Evolutionary conservation across 2,113 vertebrate species (phyloP), one percentile per base, ranked within the genome.

Genomic region (Cathartes aura): DNA sequence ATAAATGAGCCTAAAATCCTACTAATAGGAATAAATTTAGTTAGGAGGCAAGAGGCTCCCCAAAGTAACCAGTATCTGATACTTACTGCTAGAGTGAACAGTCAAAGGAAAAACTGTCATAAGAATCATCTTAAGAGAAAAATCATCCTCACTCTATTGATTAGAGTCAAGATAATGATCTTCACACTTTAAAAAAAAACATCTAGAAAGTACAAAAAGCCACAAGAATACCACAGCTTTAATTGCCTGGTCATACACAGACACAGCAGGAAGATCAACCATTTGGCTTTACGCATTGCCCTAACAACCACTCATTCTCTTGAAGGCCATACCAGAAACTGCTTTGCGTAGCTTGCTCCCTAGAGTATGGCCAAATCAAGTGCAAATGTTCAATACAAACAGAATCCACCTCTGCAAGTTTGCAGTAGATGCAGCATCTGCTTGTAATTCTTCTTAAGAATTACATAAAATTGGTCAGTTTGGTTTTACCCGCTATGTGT

Each of bases 211-310:
- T 27, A 76, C 14, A 70, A 78, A 83, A 87, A 40, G 45, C 9
- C 55, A 29, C 40, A 87, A n/a, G 21, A 83, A 91, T 52, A 83
- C 2, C 10, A 64, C 40, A 91, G 23, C 22, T 67, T 91, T 80
- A 72, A 88, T 19, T 74, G 62, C 32, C 47, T 82, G 60, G 42
- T 75, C 64, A 56, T 29, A 89, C 12, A 74, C 15, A 90, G 50
- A 73, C 19, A 52, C 10, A n/a, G 21, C 38, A 86, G 6, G 30
- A 59, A 53, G n/a, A 71, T n/a, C 29, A 58, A 59, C 30, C 24
- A 43, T 52, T 48, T 70, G 34, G 26, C 48, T 67, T 78, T 43
- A 82, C 0, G 8, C 8, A 23, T 0, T n/a, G 7, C 8, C 48
- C 59, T 73, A 92, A 70, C 29, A 70, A 70, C 6, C 34, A 47